These are phyloP conservation scores for Cerastis leucographa DNA, from an alignment of 2,888 invertebrate genomes.

Conservation along the genomic window DNA sequence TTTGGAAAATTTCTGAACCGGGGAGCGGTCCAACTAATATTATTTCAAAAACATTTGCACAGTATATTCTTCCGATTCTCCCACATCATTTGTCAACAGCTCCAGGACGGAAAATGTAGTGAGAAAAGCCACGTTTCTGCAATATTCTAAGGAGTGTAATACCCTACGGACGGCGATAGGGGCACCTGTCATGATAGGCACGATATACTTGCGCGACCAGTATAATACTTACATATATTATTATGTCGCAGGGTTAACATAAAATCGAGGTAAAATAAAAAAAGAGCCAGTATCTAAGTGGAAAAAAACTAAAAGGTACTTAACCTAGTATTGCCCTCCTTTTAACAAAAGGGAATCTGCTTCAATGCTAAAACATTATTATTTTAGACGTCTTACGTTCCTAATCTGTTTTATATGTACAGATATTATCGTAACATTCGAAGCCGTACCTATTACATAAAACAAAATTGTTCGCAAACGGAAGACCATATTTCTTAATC, in stretches of 20 bases:
- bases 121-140: constrained; percentile 52
- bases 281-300: not conserved
- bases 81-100: constrained; percentile 58
- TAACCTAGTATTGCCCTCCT: not conserved
- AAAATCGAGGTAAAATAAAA: constrained; percentile 14
- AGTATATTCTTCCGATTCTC: constrained; percentile 32
- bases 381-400: constrained; percentile 22
- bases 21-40: not conserved
- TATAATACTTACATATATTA: constrained; percentile 30
- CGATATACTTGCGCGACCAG: constrained; percentile 32
- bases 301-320: constrained; percentile 23
- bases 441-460: constrained; percentile 18
- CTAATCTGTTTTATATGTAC: constrained; percentile 21
- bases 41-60: constrained; percentile 51
- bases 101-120: constrained; percentile 43
- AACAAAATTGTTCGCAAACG: constrained; percentile 45
- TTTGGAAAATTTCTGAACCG: constrained; percentile 4
- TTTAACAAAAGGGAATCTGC: constrained; percentile 15
- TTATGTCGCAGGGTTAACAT: constrained; percentile 14
- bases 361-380: constrained; percentile 21
- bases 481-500: constrained; percentile 59
- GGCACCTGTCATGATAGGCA: constrained; percentile 45
- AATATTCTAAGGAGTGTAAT: constrained; percentile 57
- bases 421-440: constrained; percentile 23
- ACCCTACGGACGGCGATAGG: constrained; percentile 52